Percentiles rank a stretch among this genome's conserved stretches.
Evolutionary conservation across 2,113 vertebrate genomes (phyloP).

Genomic region (Melanerpes formicivorus): DNA sequence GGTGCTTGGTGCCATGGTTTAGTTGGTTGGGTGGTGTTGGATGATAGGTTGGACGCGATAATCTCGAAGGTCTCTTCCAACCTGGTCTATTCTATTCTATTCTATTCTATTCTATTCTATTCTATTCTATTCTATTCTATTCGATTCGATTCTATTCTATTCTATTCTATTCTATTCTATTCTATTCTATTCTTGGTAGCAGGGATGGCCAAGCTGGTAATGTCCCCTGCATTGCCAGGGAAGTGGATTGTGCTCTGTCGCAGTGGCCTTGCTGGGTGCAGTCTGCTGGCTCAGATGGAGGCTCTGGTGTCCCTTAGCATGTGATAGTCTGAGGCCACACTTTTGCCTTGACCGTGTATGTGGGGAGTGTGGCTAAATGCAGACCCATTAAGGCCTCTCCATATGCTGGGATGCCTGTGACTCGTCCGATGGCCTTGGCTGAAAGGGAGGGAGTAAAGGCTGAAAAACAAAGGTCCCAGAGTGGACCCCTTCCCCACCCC

Average conservation of each 20-base stretch:
- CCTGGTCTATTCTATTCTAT: no score
- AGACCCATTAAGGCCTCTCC: neutral
- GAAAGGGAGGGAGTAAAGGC: neutral
- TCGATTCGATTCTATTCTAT: no score
- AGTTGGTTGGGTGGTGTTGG: no score
- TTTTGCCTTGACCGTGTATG: neutral
- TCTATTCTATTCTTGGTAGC: neutral
- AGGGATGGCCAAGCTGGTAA: neutral
- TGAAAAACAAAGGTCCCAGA: neutral
- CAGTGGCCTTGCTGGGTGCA: neutral
- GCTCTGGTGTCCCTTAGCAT: neutral
- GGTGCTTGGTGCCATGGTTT: no score
- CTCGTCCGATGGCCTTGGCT: neutral
- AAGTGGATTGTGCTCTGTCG: fast-evolving
- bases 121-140: no score
- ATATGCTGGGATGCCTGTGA: fast-evolving
- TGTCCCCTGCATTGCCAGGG: neutral
- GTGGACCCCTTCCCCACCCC: no score
- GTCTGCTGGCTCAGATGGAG: neutral
- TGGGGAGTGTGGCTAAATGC: neutral
- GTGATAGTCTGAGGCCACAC: fast-evolving
- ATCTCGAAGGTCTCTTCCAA: no score
- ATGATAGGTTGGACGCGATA: no score
- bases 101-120: no score
- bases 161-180: no score